Base-by-base conservation (phyloP, 2,797 vertebrate species). In the Mus spretus region DNA sequence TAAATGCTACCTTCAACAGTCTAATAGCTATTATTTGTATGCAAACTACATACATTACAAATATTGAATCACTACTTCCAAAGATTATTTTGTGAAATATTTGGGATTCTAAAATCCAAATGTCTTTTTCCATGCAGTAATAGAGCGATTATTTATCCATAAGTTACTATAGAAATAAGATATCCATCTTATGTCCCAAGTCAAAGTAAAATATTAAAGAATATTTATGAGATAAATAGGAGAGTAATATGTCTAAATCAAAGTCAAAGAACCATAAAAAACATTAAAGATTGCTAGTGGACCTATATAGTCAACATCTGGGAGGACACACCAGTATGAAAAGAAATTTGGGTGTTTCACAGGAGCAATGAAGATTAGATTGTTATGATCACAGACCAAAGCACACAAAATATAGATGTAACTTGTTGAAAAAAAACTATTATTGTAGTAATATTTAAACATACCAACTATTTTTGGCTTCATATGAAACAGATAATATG, bases 1-100 rank as follows among this genome's bases (percentile, higher is more conserved):
- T 96, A 96, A 98, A 72, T 91, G 65, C 86, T 91, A 80, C 44
- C 80, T n/a, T 77, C 87, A 24, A 96, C 95, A 96, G 44, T 59
- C 81, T 87, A 97, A 94, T 96, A 63, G 84, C 83, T 95, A 91
- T 96, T 97, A 97, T 97, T 96, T 97, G 55, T 80, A 97, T 96
- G 95, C 83, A 96, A 96, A 97, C 75, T 96, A 90, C 72, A 96
- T 79, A 77, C 31, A 97, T 96, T 97, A 94, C 47, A 74, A 93
- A 96, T 90, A 95, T 78, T 82, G 81, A 97, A 96, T 95, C 92
- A 93, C 86, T 93, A 87, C 61, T 75, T 96, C 93, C 83, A 96
- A 97, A 75, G 86, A 91, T 10, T 59, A 88, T 87, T 91, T 92
- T 94, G 79, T 81, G 14, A 95, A 97, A 91, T 92, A 95, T 53